phyloP scores from a whole-genome alignment of 2,113 vertebrate species.

The Aplodontia rufa region DNA sequence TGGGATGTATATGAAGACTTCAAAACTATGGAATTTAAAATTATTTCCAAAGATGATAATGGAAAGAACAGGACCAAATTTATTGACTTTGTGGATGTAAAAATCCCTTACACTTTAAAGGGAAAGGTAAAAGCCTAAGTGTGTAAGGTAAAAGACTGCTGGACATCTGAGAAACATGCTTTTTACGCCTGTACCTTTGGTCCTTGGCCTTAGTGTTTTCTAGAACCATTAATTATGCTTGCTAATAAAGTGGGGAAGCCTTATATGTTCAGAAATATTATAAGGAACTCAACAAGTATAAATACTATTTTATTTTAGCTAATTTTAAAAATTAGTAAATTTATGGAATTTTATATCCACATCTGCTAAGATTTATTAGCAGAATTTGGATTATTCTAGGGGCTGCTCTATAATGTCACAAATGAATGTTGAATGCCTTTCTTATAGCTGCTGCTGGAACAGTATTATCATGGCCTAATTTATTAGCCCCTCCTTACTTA shows the following conservation, averaged over 20 bases:
- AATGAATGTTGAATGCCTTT: not conserved
- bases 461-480: not conserved
- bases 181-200: not conserved
- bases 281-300: not conserved
- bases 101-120: conserved; percentile 50
- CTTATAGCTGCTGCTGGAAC: not conserved
- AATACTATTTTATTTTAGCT: conserved; percentile 10
- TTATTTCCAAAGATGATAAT: conserved; percentile 56
- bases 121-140: not conserved
- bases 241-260: not conserved
- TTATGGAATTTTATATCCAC: not conserved
- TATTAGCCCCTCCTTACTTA: not conserved
- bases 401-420: not conserved
- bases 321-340: conserved; percentile 26
- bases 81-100: conserved; percentile 26
- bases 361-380: not conserved
- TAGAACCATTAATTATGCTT: not conserved
- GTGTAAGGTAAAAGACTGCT: conserved; percentile 54
- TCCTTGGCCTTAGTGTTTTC: conserved; percentile 18
- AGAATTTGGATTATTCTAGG: not conserved
- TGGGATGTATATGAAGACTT: not conserved
- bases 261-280: not conserved
- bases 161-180: conserved; percentile 27
- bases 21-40: conserved; percentile 52
- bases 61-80: conserved; percentile 1